A percentile compares a stretch with the other conserved stretches of the same genome.
Conservation (phyloP, 2,888 invertebrate species). For the Capitulum mitella region DNA sequence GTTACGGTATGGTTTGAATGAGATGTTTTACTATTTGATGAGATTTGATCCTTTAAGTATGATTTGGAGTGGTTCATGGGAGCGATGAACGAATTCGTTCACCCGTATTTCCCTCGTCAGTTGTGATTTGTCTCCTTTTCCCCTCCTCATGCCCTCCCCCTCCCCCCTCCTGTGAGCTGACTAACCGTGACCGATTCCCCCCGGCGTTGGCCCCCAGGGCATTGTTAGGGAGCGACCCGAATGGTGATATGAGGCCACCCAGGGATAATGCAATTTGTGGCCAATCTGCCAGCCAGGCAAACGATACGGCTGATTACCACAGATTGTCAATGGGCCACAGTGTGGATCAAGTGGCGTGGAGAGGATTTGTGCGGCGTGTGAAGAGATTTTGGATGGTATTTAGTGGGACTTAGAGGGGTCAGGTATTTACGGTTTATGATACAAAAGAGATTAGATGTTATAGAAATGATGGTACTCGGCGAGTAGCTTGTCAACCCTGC, state of each 20-base stretch:
- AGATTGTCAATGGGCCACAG: neutral
- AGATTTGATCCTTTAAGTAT: too few relatives aligned
- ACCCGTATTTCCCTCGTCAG: too few relatives aligned
- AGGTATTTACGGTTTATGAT: neutral
- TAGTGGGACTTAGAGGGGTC: neutral
- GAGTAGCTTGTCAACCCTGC: neutral
- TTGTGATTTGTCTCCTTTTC: too few relatives aligned
- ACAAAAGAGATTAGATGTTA: neutral
- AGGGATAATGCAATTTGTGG: slow-evolving; percentile 10
- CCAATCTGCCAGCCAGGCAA: neutral
- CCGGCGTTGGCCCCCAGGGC: neutral
- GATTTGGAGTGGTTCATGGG: too few relatives aligned
- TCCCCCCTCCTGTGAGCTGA: neutral
- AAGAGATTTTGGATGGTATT: neutral
- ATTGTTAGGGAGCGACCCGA: neutral
- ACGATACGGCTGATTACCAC: neutral
- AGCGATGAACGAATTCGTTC: too few relatives aligned
- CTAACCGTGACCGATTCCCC: neutral
- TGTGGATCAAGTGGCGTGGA: neutral
- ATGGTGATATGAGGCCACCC: neutral
- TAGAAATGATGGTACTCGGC: neutral
- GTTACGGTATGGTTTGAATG: too few relatives aligned
- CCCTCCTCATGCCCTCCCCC: neutral
- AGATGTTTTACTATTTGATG: too few relatives aligned
- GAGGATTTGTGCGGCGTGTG: neutral